Percentiles rank a stretch among this genome's conserved stretches.
Evolutionary conservation across 2,888 invertebrate species (phyloP).

Genomic region (Heterodera filipjevi): DNA sequence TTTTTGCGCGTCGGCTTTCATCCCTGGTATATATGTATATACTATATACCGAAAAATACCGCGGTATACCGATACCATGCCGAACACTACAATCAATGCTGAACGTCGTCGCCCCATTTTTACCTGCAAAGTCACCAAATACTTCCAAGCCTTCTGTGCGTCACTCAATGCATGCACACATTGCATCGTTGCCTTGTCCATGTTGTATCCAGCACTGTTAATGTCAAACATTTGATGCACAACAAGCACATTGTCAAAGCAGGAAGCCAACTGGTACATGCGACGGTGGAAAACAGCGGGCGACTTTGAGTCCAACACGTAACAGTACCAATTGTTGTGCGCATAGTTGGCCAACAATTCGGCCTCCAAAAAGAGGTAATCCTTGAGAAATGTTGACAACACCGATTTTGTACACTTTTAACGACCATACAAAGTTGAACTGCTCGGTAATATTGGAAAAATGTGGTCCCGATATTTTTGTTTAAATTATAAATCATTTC

Average conservation of each 20-base stretch:
- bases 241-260: constrained; percentile 41
- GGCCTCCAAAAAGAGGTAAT: constrained; percentile 31
- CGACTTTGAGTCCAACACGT: constrained; percentile 29
- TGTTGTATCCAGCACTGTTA: constrained; percentile 40
- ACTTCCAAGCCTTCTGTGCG: constrained; percentile 35
- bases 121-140: constrained; percentile 41
- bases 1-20: too few relatives aligned
- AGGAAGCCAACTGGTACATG: constrained; percentile 35
- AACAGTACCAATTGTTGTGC: constrained; percentile 35
- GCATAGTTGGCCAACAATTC: constrained; percentile 31
- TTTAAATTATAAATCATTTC: too few relatives aligned
- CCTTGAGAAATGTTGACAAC: background rate
- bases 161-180: constrained; percentile 37
- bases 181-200: constrained; percentile 35
- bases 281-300: constrained; percentile 9
- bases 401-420: background rate
- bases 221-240: constrained; percentile 36
- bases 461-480: too few relatives aligned
- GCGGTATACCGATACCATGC: too few relatives aligned
- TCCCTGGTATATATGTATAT: too few relatives aligned
- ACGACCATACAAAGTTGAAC: background rate
- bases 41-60: too few relatives aligned
- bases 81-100: too few relatives aligned
- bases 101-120: too few relatives aligned
- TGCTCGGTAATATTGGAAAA: too few relatives aligned